Conservation (phyloP, 30 jellyfish, hydroid and myxozoan species). For the Aurelia sp. region DNA sequence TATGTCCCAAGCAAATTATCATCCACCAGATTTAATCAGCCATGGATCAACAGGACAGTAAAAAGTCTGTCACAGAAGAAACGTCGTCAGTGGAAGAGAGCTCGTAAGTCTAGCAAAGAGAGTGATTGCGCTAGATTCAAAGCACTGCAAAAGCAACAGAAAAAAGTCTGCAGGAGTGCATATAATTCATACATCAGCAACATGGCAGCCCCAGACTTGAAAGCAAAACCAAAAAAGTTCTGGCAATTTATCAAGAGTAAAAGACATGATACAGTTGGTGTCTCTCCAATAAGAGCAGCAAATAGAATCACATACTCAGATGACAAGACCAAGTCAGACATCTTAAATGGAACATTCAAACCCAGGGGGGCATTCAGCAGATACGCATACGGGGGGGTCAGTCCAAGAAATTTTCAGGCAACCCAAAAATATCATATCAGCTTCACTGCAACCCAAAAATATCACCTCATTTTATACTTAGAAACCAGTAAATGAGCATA, state of each 20-base stretch:
- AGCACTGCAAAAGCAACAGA: not conserved
- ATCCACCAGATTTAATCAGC: conserved; percentile 1
- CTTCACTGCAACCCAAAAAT: no score
- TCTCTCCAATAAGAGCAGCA: not conserved
- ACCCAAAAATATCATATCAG: no score
- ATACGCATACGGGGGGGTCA: no score
- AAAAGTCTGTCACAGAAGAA: conserved; percentile 69
- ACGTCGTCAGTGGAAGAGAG: conserved; percentile 31
- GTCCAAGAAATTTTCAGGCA: no score
- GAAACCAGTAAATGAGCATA: no score
- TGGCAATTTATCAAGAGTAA: conserved; percentile 10
- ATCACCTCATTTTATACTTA: no score
- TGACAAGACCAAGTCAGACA: not conserved
- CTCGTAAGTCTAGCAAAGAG: conserved; percentile 2
- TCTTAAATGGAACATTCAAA: not conserved
- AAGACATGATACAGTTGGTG: conserved; percentile 1
- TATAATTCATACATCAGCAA: not conserved
- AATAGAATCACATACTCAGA: not conserved
- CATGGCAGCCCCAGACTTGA: not conserved
- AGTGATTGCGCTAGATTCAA: not conserved
- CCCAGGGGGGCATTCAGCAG: no score
- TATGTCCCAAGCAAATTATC: conserved; percentile 25
- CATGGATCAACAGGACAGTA: conserved; percentile 81
- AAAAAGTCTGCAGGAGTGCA: not conserved
- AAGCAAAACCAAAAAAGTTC: not conserved